A percentile compares a stretch with the other conserved stretches of the same genome.
phyloP scores from a whole-genome alignment of 1,140 invertebrate genomes.

The Brachionus plicatilis region DNA sequence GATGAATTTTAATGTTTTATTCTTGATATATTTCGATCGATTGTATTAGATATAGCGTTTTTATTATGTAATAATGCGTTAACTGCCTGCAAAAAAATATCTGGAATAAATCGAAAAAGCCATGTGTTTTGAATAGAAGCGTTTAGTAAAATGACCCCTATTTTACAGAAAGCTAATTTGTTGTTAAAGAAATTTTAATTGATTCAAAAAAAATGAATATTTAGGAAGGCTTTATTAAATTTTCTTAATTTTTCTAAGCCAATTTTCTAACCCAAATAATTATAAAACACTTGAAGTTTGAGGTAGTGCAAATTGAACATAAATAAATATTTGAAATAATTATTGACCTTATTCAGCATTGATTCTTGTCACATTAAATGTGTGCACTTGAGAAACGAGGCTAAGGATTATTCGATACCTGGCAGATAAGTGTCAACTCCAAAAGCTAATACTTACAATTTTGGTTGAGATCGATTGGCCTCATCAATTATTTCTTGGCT shows the following conservation, averaged over 20 bases:
- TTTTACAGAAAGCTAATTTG: neutral
- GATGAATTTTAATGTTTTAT: neutral
- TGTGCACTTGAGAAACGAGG: neutral
- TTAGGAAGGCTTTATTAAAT: neutral
- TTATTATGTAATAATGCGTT: neutral
- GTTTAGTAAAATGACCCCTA: neutral
- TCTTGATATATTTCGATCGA: neutral
- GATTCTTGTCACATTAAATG: neutral
- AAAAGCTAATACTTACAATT: constrained; percentile 3
- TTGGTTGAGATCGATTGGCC: constrained; percentile 8
- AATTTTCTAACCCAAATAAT: constrained; percentile 30
- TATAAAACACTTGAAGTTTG: constrained; percentile 16
- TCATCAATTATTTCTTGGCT: constrained; percentile 17
- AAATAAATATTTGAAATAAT: constrained; percentile 14
- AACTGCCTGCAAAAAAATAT: neutral
- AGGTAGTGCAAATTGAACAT: neutral
- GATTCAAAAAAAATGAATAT: neutral
- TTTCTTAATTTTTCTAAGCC: constrained; percentile 9
- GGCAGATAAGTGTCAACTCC: constrained; percentile 15
- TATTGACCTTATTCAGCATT: constrained; percentile 26
- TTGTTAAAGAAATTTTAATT: neutral
- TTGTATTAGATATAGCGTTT: neutral
- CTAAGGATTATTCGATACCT: neutral
- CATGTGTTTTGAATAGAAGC: neutral
- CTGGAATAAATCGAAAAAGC: neutral